Evolutionary conservation across 2,888 invertebrate genomes (phyloP), one percentile per base, ranked within the genome.

Genomic region (Drosophila kambysellisi): DNA sequence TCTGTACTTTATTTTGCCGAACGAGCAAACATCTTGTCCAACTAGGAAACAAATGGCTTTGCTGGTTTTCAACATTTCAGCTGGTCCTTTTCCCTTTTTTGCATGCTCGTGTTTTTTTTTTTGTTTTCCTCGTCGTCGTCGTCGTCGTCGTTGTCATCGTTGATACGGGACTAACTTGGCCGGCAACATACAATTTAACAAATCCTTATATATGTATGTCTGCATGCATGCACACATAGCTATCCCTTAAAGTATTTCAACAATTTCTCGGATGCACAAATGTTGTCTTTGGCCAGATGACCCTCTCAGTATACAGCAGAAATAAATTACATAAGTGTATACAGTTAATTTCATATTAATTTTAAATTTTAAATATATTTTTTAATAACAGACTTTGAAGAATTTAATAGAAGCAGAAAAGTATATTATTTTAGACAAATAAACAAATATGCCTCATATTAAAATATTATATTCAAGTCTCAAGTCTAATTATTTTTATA

Each of bases 21-120:
- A 91, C 85, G 92, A 91, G 89, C 90, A 91, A 91, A 91, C 92
- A 91, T 92, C 91, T 91, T 91, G 91, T 92, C 83, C 83, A 84
- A 92, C 92, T 90, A 92, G 91, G 82, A 90, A 91, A 90, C 92
- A 91, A 91, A 91, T 91, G 88, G 91, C 87, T 92, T 91, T 92
- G 74, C 90, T 91, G 91, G 88, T 90, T 86, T 90, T 90, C 75
- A 87, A 81, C 90, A 90, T 89, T 46, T 89, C 85, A 85, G 82
- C 88, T 87, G 81, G 75, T 84, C 79, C 76, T 80, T 76, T 39
- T 56, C 29, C n/a, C 53, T 50, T 50, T 76, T 65, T 74, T 68
- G 43, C 63, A 58, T 67, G 59, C 57, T 48, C 61, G 58, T 53
- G 54, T 53, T 61, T 35, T 57, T 70, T n/a, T 25, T 25, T 25